Base-by-base conservation (phyloP, 1,140 invertebrate genomes). In the Aporrectodea caliginosa region DNA sequence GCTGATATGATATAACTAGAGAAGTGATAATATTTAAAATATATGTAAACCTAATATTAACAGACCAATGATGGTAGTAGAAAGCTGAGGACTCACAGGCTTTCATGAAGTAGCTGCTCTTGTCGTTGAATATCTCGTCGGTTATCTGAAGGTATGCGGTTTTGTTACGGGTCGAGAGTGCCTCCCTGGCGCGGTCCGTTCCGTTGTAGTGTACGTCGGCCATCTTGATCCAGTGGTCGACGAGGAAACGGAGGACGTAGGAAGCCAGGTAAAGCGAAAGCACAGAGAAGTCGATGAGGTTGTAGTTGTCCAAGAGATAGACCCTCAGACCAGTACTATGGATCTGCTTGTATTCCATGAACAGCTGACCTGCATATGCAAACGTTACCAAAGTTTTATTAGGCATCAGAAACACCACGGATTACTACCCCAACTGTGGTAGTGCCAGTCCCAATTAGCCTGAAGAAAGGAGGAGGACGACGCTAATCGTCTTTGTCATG, bases 311-410 rank as follows among this genome's bases (percentile, higher is more conserved):
- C 70, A 83, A 85, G 69, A 88, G 80, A 82, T 88, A 88, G 31
- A 84, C 85, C 22, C 84, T 78, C 33, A 86, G 81, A 29, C 87
- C 87, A 43, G 85, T 85, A 79, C 82, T 84, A 81, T 89, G 88
- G 2, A 88, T 83, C 79, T 88, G 87, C 80, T 89, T 89, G 77
- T 86, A 87, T 81, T 89, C 88, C 80, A 86, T 86, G 86, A 87
- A 87, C 30, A 87, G 79, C 69, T 88, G 82, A 79, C 88, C 88
- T 88, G 84, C n/a, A n/a, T n/a, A n/a, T n/a, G n/a, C n/a, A n/a
- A n/a, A n/a, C n/a, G n/a, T n/a, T n/a, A n/a, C n/a, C n/a, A n/a
- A n/a, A n/a, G n/a, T n/a, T n/a, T n/a, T n/a, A n/a, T n/a, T n/a
- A n/a, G n/a, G n/a, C n/a, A n/a, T n/a, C n/a, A n/a, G n/a, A n/a